Percentiles rank a stretch among this genome's conserved stretches.
Conservation (phyloP, 1,140 invertebrate species). For the Paraescarpia echinospica region DNA sequence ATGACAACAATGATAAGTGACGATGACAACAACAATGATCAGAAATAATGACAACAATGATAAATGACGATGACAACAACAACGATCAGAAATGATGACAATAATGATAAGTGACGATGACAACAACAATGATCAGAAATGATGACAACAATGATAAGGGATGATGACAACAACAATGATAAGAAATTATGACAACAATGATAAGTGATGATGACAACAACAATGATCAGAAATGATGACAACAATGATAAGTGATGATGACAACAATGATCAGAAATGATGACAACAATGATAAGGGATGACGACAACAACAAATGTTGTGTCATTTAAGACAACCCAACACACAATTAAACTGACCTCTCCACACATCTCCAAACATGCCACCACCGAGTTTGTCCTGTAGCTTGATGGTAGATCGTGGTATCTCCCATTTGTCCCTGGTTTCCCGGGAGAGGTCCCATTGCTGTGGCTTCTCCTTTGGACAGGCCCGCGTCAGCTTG, state of each 20-base stretch:
- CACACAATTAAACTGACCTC: conserved; percentile 65
- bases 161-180: background rate
- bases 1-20: background rate
- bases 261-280: too few relatives aligned
- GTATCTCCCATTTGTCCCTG: conserved; percentile 98
- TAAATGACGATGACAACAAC: too few relatives aligned
- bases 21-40: background rate
- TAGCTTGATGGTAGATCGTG: conserved; percentile 90
- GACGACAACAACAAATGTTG: background rate
- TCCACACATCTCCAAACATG: conserved; percentile 99
- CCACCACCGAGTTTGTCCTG: conserved; percentile 94
- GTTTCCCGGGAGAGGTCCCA: conserved; percentile 95
- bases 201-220: background rate
- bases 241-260: too few relatives aligned
- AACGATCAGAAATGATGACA: too few relatives aligned
- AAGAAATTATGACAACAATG: background rate
- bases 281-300: background rate
- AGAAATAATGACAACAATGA: background rate
- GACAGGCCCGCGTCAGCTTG: conserved; percentile 24
- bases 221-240: too few relatives aligned
- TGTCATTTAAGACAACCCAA: background rate
- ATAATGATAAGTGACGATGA: background rate
- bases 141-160: too few relatives aligned
- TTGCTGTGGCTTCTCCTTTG: conserved; percentile 81
- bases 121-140: too few relatives aligned